A percentile compares a stretch with the other conserved stretches of the same genome.
Conservation (phyloP, 2,888 invertebrate genomes). For the Tenodera sinensis region DNA sequence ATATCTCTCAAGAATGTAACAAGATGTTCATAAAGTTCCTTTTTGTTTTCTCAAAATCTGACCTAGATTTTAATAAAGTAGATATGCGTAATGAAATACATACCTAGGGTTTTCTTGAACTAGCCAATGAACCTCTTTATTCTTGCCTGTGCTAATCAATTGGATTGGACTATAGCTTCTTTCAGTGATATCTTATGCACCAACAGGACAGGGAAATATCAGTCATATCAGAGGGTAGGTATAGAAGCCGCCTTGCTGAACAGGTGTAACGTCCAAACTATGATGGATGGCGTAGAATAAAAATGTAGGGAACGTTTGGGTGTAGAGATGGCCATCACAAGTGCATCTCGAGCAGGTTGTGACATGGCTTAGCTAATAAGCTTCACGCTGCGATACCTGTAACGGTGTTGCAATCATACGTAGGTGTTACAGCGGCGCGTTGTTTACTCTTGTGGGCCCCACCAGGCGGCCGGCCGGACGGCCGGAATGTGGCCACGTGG, state of each 20-base stretch:
- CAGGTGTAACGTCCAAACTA: not conserved
- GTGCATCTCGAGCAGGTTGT: not conserved
- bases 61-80: too few species aligned
- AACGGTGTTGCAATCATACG: not conserved
- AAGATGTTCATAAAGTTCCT: too few species aligned
- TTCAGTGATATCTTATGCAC: not conserved
- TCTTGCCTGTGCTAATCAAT: too few species aligned
- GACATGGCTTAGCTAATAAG: not conserved
- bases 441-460: not conserved
- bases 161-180: too few species aligned
- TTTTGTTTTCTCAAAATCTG: too few species aligned
- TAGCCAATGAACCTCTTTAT: too few species aligned
- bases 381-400: not conserved
- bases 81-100: too few species aligned
- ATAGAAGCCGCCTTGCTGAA: not conserved
- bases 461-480: not conserved
- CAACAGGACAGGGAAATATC: not conserved
- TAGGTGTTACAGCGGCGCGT: not conserved
- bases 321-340: not conserved
- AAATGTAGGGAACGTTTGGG: not conserved
- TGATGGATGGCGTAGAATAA: not conserved
- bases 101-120: too few species aligned
- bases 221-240: not conserved
- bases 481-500: not conserved
- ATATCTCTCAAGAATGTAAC: too few species aligned